phyloP scores from a whole-genome alignment of 2,797 vertebrate genomes.

The Neomorphus geoffroyi region DNA sequence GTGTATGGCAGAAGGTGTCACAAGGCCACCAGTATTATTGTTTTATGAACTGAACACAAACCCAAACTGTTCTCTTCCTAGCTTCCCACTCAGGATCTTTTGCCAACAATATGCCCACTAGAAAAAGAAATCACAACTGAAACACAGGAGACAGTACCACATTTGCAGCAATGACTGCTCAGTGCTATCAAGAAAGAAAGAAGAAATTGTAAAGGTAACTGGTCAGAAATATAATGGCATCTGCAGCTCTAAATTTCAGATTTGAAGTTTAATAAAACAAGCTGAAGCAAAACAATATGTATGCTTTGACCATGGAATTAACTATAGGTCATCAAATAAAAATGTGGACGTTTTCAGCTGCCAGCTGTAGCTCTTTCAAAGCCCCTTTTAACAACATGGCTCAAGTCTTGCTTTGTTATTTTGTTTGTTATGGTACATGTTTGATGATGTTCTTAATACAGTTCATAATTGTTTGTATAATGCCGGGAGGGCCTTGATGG shows the following conservation, averaged over 20 bases:
- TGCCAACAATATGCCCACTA: not conserved
- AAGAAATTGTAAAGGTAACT: not conserved
- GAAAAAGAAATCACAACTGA: not conserved
- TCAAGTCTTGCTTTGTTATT: not conserved
- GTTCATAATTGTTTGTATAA: slow-evolving; percentile 2
- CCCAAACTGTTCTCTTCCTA: not conserved
- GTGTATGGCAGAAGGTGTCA: not conserved
- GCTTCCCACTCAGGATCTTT: not conserved
- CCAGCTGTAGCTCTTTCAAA: not conserved
- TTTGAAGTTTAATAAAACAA: not conserved
- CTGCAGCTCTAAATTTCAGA: not conserved
- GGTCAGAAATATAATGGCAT: not conserved
- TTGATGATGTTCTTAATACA: not conserved
- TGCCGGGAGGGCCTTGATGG: not conserved
- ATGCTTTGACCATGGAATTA: not conserved
- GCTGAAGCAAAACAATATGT: not conserved
- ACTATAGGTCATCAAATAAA: not conserved
- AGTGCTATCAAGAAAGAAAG: not conserved
- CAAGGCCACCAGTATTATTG: not conserved
- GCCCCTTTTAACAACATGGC: not conserved
- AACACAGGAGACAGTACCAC: not conserved
- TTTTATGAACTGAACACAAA: not conserved
- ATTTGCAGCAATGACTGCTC: not conserved
- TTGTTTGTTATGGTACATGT: not conserved
- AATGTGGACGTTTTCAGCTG: not conserved